A percentile compares a stretch with the other conserved stretches of the same genome.
These are phyloP conservation scores for Dysdera silvatica DNA, from an alignment of 1,140 invertebrate species.

Conservation along the genomic window DNA sequence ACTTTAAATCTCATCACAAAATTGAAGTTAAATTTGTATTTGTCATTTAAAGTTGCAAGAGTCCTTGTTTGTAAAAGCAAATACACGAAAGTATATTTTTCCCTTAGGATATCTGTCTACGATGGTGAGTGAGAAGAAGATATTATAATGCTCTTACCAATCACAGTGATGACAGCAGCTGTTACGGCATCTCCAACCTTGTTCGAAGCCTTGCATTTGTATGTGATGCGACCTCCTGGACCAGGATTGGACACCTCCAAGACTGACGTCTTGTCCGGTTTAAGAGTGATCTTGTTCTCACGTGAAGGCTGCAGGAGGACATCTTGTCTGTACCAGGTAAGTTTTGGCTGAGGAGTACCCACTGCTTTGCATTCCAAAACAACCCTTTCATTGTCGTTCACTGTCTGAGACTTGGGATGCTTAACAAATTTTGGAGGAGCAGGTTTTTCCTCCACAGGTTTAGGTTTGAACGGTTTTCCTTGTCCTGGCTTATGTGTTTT, in stretches of 20 bases:
- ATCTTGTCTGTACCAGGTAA: slow-evolving; percentile 70
- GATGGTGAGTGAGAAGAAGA: background rate
- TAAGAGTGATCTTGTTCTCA: slow-evolving; percentile 52
- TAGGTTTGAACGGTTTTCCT: slow-evolving; percentile 33
- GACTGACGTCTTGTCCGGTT: slow-evolving; percentile 46
- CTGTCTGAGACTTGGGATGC: slow-evolving; percentile 56
- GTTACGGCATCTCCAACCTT: slow-evolving; percentile 76
- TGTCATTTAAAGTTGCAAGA: no score
- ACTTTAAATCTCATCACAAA: no score
- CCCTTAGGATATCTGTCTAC: no score
- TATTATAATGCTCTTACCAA: slow-evolving; percentile 39
- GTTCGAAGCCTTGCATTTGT: slow-evolving; percentile 62
- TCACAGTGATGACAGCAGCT: slow-evolving; percentile 74
- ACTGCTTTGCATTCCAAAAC: slow-evolving; percentile 59
- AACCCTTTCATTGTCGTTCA: slow-evolving; percentile 54
- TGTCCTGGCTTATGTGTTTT: slow-evolving; percentile 32
- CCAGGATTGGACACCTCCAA: slow-evolving; percentile 51
- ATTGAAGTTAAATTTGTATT: no score
- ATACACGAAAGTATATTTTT: no score
- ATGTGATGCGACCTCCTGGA: slow-evolving; percentile 47
- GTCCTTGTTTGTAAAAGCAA: no score
- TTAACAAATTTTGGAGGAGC: slow-evolving; percentile 61
- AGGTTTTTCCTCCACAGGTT: slow-evolving; percentile 27
- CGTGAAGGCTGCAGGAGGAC: slow-evolving; percentile 55
- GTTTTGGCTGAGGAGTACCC: slow-evolving; percentile 58